Conservation (phyloP, 2,888 invertebrate species). For the Drosophila anceps region DNA sequence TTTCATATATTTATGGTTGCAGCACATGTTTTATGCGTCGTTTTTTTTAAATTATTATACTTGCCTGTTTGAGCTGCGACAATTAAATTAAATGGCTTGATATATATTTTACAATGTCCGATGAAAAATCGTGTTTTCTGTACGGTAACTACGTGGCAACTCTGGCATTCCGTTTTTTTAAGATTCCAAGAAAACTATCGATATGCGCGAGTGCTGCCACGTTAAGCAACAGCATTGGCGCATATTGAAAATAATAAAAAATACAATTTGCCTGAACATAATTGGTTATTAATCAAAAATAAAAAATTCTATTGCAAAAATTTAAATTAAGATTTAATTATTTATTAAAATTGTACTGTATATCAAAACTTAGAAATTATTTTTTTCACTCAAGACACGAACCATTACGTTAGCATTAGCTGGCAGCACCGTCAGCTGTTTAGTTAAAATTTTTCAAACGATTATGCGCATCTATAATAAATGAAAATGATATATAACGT, state of each 20-base stretch:
- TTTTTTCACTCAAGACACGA: background rate
- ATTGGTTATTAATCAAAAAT: background rate
- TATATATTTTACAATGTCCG: constrained; percentile 25
- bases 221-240: background rate
- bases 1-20: background rate
- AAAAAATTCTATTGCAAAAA: background rate
- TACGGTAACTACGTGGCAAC: constrained; percentile 27
- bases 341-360: background rate
- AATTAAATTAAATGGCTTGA: constrained; percentile 27
- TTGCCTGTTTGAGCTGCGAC: constrained; percentile 27
- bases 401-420: background rate
- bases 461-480: background rate
- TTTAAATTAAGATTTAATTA: background rate
- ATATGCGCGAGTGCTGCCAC: constrained; percentile 5
- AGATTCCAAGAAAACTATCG: constrained; percentile 28
- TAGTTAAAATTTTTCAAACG: background rate
- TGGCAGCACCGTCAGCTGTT: constrained; percentile 3
- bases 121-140: constrained; percentile 50
- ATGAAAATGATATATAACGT: background rate
- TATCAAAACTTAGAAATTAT: too few species aligned
- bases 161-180: constrained; percentile 21
- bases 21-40: background rate
- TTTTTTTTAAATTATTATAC: constrained; percentile 19
- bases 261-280: background rate
- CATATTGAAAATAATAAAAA: background rate